Evolutionary conservation across 2,888 invertebrate genomes (phyloP), one percentile per base, ranked within the genome.

Genomic region (Orchestes rusci): DNA sequence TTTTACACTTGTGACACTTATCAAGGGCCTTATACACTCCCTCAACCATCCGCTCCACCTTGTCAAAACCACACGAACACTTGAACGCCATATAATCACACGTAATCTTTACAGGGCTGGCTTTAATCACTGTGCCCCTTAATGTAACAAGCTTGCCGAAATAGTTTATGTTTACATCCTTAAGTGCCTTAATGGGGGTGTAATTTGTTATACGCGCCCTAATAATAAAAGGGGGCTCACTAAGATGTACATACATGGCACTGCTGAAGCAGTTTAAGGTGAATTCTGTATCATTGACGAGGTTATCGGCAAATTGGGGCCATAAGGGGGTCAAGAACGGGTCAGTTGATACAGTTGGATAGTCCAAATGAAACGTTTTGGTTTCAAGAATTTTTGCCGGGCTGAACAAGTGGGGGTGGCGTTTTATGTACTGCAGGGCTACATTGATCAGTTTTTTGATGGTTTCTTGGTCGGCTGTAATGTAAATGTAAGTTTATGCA

Each of bases 41-140:
- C 64, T 76, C 73, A 23, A 67, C 74, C 62, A 88, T 83, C 7
- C 75, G 66, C n/a, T 36, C 27, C 2, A 82, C 76, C 67, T 86
- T 84, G 30, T 79, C 65, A 27, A 69, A 68, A 12, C 74, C 72
- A 62, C 92, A 92, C 39, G 70, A 73, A 4, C 92, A 92, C 51
- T 76, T 70, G 70, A 89, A 94, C 1, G 84, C 83, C 70, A 93
- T 74, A 66, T 83, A 82, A 4, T 78, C 78, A 54, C 84, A 82
- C 16, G 83, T 70, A 1, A 87, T 77, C 48, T 82, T 83, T 1
- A 82, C 75, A 59, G 80, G 79, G 12, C 87, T 80, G 3, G 88
- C 84, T 63, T 85, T 76, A 48, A 87, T 85, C 0, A 94, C 87
- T 30, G 88, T 89, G 0, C 94, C 94, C 61, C 83, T 79, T 2